A percentile compares a stretch with the other conserved stretches of the same genome.
These are phyloP conservation scores for Drosophila kambysellisi DNA, from an alignment of 2,888 invertebrate species.

Conservation along the genomic window DNA sequence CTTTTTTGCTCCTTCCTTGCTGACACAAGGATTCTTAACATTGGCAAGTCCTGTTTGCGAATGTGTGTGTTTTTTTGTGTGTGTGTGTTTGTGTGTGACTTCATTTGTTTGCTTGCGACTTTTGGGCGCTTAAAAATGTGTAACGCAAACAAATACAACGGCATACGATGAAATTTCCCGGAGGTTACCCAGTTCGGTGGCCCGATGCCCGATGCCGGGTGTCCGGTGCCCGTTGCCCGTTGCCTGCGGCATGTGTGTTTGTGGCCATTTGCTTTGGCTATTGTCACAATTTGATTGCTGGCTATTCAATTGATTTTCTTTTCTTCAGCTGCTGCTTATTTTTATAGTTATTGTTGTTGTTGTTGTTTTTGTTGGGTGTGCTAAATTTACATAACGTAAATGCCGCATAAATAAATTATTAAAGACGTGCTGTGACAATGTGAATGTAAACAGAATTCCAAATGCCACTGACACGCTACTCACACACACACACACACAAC, in stretches of 20 bases:
- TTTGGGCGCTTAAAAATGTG: slow-evolving; percentile 55
- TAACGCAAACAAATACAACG: slow-evolving; percentile 20
- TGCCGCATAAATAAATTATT: slow-evolving; percentile 80
- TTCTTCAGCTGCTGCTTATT: slow-evolving; percentile 38
- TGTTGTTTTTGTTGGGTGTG: slow-evolving; percentile 44
- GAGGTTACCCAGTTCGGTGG: slow-evolving; percentile 33
- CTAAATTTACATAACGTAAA: slow-evolving; percentile 81
- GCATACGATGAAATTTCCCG: slow-evolving; percentile 2
- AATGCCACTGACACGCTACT: neutral
- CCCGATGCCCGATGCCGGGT: neutral
- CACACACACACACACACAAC: neutral
- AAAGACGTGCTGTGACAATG: slow-evolving; percentile 72
- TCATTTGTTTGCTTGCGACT: slow-evolving; percentile 49
- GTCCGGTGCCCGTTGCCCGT: neutral
- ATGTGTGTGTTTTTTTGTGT: too few species aligned
- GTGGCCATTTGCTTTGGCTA: slow-evolving; percentile 49
- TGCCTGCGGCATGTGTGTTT: slow-evolving; percentile 41
- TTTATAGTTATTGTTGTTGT: slow-evolving; percentile 30
- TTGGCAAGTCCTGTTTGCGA: slow-evolving; percentile 5
- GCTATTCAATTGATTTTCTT: slow-evolving; percentile 70
- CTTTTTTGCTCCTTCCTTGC: neutral
- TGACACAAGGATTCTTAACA: slow-evolving; percentile 5
- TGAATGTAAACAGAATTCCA: slow-evolving; percentile 39
- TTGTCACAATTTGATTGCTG: slow-evolving; percentile 60
- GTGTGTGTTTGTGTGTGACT: slow-evolving; percentile 20